Conservation (phyloP, 2,888 invertebrate genomes). For the Cryptocheilus praepositus region DNA sequence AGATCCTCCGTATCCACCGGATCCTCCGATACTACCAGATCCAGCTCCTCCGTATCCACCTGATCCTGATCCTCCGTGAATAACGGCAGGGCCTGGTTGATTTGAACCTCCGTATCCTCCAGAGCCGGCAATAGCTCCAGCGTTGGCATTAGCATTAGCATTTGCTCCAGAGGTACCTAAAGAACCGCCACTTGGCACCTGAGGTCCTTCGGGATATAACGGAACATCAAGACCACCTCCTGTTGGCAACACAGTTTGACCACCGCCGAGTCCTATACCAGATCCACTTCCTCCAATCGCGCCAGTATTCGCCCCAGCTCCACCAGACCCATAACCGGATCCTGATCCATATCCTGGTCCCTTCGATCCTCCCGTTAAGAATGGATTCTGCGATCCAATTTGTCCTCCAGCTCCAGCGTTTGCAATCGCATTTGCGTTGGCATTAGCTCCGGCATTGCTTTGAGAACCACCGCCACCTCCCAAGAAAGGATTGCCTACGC, state of each 20-base stretch:
- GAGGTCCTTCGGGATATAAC: no score
- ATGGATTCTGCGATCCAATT: slow-evolving; percentile 28
- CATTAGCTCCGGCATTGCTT: slow-evolving; percentile 33
- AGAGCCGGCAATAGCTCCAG: slow-evolving; percentile 15
- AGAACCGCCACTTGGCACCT: not conserved
- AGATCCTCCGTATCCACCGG: no score
- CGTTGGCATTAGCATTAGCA: slow-evolving; percentile 18
- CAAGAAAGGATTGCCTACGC: slow-evolving; percentile 34
- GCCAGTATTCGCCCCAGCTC: not conserved
- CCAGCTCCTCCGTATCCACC: no score
- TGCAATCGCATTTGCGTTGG: slow-evolving; percentile 38
- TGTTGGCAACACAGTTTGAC: no score
- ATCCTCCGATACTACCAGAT: no score
- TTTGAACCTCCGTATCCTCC: slow-evolving; percentile 10
- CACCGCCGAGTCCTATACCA: no score
- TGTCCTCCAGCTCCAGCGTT: slow-evolving; percentile 18
- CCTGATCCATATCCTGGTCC: not conserved
- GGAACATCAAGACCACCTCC: no score
- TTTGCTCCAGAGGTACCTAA: slow-evolving; percentile 19
- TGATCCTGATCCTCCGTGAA: no score
- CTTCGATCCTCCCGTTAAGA: slow-evolving; percentile 13
- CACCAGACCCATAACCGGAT: not conserved
- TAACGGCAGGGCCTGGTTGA: no score
- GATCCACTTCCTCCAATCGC: not conserved
- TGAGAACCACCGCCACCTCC: slow-evolving; percentile 20